A percentile compares a stretch with the other conserved stretches of the same genome.
These are phyloP conservation scores for Cataglyphis cursor DNA, from an alignment of 2,888 invertebrate genomes.

Conservation along the genomic window DNA sequence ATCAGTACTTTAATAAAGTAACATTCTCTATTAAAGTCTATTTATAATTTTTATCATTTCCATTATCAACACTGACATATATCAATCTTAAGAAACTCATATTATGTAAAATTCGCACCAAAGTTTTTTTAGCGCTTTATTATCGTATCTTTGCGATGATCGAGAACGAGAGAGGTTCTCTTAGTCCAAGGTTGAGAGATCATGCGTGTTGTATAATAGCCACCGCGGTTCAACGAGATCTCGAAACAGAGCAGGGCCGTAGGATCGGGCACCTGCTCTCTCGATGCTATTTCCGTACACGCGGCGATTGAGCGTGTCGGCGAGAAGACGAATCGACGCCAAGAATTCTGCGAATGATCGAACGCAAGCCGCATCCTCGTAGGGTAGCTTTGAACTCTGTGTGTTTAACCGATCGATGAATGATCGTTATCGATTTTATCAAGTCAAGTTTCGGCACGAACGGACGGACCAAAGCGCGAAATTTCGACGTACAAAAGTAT, in stretches of 20 bases:
- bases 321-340: slow-evolving; percentile 53
- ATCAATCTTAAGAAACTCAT: background rate
- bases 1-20: background rate
- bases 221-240: slow-evolving; percentile 56
- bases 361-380: slow-evolving; percentile 11
- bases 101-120: background rate
- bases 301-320: slow-evolving; percentile 48
- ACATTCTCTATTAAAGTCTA: background rate
- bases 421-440: background rate
- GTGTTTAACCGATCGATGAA: slow-evolving; percentile 1
- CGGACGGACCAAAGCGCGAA: background rate
- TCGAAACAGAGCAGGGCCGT: slow-evolving; percentile 70
- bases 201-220: slow-evolving; percentile 73
- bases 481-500: background rate
- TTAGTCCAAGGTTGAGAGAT: slow-evolving; percentile 72
- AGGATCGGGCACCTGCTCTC: slow-evolving; percentile 57
- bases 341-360: slow-evolving; percentile 63
- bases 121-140: background rate
- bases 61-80: background rate
- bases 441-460: background rate
- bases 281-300: slow-evolving; percentile 66
- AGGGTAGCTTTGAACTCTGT: slow-evolving; percentile 24
- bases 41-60: background rate
- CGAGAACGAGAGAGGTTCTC: slow-evolving; percentile 23
- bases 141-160: background rate